phyloP scores from a whole-genome alignment of 1,140 invertebrate genomes.

The Drosophila bocqueti region DNA sequence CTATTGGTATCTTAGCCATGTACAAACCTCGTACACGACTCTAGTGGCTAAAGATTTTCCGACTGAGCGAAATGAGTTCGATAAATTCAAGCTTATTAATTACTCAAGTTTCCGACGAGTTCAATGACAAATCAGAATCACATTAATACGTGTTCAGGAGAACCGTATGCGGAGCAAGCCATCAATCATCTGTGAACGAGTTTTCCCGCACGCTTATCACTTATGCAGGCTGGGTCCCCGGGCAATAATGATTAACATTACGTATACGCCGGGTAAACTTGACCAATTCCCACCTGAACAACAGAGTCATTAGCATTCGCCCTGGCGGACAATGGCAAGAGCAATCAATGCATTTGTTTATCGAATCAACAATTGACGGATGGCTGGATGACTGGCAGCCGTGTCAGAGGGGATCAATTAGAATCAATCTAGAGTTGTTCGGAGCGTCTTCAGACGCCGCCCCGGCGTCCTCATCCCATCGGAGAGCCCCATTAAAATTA shows the following conservation, averaged over 20 bases:
- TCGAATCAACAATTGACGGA: constrained; percentile 54
- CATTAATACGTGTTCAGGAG: not conserved
- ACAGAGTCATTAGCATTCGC: constrained; percentile 46
- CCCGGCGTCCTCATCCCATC: not conserved
- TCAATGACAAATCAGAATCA: constrained; percentile 3
- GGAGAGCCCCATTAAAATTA: constrained; percentile 51
- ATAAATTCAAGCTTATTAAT: not conserved
- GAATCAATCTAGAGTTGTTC: constrained; percentile 55
- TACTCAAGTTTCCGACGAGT: not conserved
- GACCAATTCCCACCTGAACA: constrained; percentile 50
- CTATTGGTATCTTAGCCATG: constrained; percentile 1
- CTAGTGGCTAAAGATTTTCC: not conserved
- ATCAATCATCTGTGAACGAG: constrained; percentile 30
- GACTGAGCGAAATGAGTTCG: constrained; percentile 5
- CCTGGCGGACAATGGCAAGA: constrained; percentile 22
- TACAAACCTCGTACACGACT: constrained; percentile 14
- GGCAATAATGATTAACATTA: constrained; percentile 46
- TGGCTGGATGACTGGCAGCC: constrained; percentile 48
- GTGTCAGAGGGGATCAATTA: constrained; percentile 65
- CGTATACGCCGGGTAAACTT: constrained; percentile 24
- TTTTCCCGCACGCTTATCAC: constrained; percentile 12
- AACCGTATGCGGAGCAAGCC: not conserved
- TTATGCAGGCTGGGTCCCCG: constrained; percentile 18
- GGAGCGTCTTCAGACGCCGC: not conserved
- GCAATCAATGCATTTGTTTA: constrained; percentile 64